Base-by-base conservation (phyloP, 1,140 invertebrate genomes). In the Drosophila nigrodunni region DNA sequence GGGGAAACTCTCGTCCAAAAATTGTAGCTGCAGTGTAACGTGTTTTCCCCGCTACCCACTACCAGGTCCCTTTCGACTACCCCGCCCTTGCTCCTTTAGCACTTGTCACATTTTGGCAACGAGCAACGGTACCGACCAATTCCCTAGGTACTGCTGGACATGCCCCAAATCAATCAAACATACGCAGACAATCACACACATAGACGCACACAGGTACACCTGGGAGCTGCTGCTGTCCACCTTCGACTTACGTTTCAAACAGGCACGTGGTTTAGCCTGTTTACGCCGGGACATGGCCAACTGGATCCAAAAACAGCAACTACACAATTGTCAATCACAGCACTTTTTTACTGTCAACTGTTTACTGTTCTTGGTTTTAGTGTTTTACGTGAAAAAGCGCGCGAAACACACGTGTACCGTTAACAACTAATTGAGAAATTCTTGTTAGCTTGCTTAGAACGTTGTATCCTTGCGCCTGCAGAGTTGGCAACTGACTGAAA, bases 251-350 rank as follows among this genome's bases (percentile, higher is more conserved):
- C 91, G 82, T 80, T 92, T 92, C 55, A 92, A 77, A 72, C 87
- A 92, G 62, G 88, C 91, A 50, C 91, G 91, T 67, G 91, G 91
- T 61, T 92, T 92, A 43, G 89, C 91, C 89, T 92, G 91, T 62
- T 92, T 92, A 52, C 91, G 89, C 58, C 91, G 86, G 18, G 91
- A 92, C 91, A 92, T 92, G 57, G 69, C 87, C 49, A 52, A 25
- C 61, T 43, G 30, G 7, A 50, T 15, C 11, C 15, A 18, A 13
- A 13, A 13, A 9, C 37, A 54, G 30, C 9, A 47, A 18, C n/a
- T 39, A n/a, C 21, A 49, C 46, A 62, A 44, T 60, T 68, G 41
- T 47, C 54, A 72, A 64, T 67, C 47, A 43, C 55, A 64, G 59
- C 49, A 39, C 43, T 37, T 15, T 44, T 30, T 58, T 21, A 39